phyloP scores from a whole-genome alignment of 2,888 invertebrate genomes.

The Cryptus armator region DNA sequence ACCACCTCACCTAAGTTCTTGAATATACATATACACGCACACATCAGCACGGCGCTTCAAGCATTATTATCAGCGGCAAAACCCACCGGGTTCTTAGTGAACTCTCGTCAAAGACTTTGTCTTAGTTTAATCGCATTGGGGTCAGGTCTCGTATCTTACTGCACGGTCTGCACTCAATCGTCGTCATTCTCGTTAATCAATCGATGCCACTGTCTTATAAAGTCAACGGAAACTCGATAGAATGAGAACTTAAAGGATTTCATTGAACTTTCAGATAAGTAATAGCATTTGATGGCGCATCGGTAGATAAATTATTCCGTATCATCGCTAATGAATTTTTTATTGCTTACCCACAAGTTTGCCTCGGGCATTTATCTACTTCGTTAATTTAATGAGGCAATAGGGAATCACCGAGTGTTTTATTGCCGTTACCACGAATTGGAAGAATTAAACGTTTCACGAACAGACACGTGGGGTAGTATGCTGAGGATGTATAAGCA shows the following conservation, averaged over 20 bases:
- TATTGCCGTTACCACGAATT: not conserved
- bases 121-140: conserved; percentile 63
- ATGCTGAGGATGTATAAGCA: not conserved
- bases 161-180: conserved; percentile 45
- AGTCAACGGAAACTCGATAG: conserved; percentile 49
- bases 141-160: conserved; percentile 57
- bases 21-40: not conserved
- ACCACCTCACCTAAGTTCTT: conserved; percentile 1
- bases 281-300: not conserved
- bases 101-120: conserved; percentile 76
- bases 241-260: conserved; percentile 42
- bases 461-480: not conserved
- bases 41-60: conserved; percentile 24
- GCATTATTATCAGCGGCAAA: conserved; percentile 74
- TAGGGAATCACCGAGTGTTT: not conserved
- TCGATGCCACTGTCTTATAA: conserved; percentile 44
- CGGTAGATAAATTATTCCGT: not conserved
- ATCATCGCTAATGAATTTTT: conserved; percentile 30
- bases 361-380: not conserved
- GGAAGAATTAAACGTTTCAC: not conserved
- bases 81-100: conserved; percentile 70
- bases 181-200: conserved; percentile 56
- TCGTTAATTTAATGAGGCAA: not conserved
- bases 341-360: not conserved
- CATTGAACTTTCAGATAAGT: not conserved